Percentiles rank a stretch among this genome's conserved stretches.
phyloP scores from a whole-genome alignment of 2,113 vertebrate genomes.

The Oreocharis arfaki region DNA sequence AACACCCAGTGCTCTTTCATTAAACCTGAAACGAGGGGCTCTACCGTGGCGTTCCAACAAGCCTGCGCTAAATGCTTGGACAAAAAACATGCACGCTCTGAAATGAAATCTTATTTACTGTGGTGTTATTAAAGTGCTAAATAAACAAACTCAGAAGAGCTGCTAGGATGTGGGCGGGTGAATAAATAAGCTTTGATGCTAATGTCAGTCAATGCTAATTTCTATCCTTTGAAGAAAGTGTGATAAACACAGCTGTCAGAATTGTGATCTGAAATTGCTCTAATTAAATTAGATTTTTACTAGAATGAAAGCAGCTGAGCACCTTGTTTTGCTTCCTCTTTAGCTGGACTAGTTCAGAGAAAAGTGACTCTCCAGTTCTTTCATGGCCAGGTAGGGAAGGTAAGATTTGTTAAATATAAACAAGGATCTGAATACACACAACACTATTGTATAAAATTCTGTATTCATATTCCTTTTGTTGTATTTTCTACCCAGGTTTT shows the following conservation, averaged over 20 bases:
- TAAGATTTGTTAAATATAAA: not conserved
- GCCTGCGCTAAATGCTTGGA: not conserved
- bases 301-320: slow-evolving; percentile 45
- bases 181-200: slow-evolving; percentile 66
- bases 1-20: slow-evolving; percentile 1
- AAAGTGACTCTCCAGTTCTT: not conserved
- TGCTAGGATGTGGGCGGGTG: slow-evolving; percentile 39
- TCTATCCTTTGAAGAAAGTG: slow-evolving; percentile 50
- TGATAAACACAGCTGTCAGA: slow-evolving; percentile 73
- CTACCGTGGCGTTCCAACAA: not conserved
- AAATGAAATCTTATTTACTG: slow-evolving; percentile 48
- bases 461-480: not conserved
- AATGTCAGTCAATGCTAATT: slow-evolving; percentile 64
- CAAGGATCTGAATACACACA: not conserved
- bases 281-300: slow-evolving; percentile 70
- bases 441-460: not conserved
- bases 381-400: not conserved
- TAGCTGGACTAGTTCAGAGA: not conserved
- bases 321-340: slow-evolving; percentile 33
- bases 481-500: not conserved
- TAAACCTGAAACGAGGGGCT: not conserved
- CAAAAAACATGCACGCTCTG: not conserved
- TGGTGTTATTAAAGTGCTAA: not conserved
- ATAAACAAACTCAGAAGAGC: slow-evolving; percentile 23
- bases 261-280: slow-evolving; percentile 60